These are phyloP conservation scores for Nibea albiflora DNA, from an alignment of 2,113 vertebrate genomes.

Conservation along the genomic window DNA sequence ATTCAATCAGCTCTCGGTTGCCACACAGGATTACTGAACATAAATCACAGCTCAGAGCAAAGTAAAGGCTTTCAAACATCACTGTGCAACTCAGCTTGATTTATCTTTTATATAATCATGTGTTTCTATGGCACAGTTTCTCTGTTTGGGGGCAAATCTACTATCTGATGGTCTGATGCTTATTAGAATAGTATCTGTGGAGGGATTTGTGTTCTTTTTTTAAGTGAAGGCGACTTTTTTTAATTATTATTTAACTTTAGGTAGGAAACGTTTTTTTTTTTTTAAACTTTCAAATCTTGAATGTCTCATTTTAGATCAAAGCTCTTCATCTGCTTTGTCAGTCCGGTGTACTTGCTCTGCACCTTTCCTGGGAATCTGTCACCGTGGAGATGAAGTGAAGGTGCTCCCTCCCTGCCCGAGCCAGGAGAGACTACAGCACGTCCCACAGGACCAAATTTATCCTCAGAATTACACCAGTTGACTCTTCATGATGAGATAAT, in stretches of 20 bases:
- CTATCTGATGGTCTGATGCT: neutral
- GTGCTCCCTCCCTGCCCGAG: slow-evolving; percentile 52
- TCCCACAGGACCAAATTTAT: slow-evolving; percentile 63
- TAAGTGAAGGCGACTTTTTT: neutral
- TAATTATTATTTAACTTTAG: neutral
- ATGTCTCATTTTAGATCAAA: neutral
- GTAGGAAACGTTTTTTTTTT: neutral
- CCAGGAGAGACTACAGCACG: slow-evolving; percentile 44
- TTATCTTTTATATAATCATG: neutral
- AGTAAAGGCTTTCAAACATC: slow-evolving; percentile 2
- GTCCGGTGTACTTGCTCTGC: slow-evolving; percentile 18
- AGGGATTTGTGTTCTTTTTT: neutral
- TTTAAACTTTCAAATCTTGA: too few species aligned
- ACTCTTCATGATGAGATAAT: slow-evolving; percentile 57
- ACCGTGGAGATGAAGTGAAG: slow-evolving; percentile 72
- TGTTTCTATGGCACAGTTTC: neutral
- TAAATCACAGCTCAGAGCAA: slow-evolving; percentile 12
- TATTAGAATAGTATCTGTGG: neutral
- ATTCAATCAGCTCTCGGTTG: slow-evolving; percentile 18
- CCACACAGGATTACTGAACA: slow-evolving; percentile 30
- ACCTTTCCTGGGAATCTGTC: slow-evolving; percentile 77
- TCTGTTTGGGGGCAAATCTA: neutral
- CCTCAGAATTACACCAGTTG: slow-evolving; percentile 49
- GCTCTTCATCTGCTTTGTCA: neutral
- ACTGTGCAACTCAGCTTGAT: neutral